phyloP scores from a whole-genome alignment of 2,797 vertebrate species.

The Sebastes cheni region DNA sequence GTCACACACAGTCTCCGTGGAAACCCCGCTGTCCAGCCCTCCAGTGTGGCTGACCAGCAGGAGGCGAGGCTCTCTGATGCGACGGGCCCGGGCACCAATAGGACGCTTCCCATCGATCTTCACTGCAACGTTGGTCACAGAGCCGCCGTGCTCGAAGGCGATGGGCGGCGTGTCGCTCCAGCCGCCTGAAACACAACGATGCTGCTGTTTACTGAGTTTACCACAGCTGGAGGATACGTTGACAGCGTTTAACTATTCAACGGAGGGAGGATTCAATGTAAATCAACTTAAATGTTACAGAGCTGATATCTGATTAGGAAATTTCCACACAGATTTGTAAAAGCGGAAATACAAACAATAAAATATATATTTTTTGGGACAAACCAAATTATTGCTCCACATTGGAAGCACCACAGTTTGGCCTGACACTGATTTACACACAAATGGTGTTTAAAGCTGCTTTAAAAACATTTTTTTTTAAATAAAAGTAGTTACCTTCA shows the following conservation, averaged over 20 bases:
- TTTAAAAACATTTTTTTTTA: too few relatives aligned
- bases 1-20: slow-evolving; percentile 78
- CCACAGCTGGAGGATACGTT: not conserved
- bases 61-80: slow-evolving; percentile 83
- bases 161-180: slow-evolving; percentile 97
- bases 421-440: too few relatives aligned
- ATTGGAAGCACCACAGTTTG: too few relatives aligned
- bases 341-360: too few relatives aligned
- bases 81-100: slow-evolving; percentile 87
- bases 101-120: slow-evolving; percentile 88
- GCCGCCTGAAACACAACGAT: slow-evolving; percentile 81
- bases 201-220: not conserved
- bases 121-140: slow-evolving; percentile 89
- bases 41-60: slow-evolving; percentile 78
- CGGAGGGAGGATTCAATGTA: too few relatives aligned
- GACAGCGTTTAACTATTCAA: not conserved
- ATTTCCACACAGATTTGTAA: too few relatives aligned
- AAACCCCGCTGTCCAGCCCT: slow-evolving; percentile 56
- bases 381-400: too few relatives aligned
- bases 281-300: too few relatives aligned
- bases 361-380: too few relatives aligned
- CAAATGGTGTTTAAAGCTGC: too few relatives aligned
- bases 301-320: too few relatives aligned
- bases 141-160: slow-evolving; percentile 92
- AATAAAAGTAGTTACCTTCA: too few relatives aligned